phyloP scores from a whole-genome alignment of 2,888 invertebrate species.

The Patella ulyssiponensis region DNA sequence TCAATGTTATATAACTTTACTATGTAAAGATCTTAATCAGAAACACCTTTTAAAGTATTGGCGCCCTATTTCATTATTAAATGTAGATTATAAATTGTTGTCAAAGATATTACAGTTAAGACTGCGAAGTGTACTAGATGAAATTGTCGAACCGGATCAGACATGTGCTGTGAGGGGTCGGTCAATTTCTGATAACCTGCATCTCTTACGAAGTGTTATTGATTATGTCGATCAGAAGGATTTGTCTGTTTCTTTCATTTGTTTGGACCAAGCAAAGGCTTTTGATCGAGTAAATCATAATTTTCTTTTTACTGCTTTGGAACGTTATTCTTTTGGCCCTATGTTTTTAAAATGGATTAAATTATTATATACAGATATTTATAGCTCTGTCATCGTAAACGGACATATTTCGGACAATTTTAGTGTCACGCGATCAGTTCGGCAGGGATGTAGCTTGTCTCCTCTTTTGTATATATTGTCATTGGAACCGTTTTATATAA shows the following conservation, averaged over 20 bases:
- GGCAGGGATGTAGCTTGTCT: background rate
- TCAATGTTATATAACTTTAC: conserved; percentile 31
- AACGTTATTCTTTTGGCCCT: conserved; percentile 42
- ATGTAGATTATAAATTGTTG: conserved; percentile 45
- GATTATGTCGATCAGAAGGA: conserved; percentile 44
- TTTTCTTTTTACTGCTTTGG: conserved; percentile 39
- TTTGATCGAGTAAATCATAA: conserved; percentile 45
- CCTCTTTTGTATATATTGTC: background rate
- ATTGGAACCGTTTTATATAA: background rate
- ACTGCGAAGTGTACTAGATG: conserved; percentile 32
- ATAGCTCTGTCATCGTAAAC: conserved; percentile 41
- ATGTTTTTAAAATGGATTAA: conserved; percentile 42
- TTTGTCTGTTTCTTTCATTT: conserved; percentile 35
- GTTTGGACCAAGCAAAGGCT: conserved; percentile 49
- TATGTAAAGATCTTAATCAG: conserved; percentile 43
- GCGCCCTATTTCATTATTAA: conserved; percentile 45
- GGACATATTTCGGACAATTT: conserved; percentile 31
- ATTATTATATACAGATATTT: conserved; percentile 40
- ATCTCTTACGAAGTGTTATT: conserved; percentile 38
- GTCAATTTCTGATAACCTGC: conserved; percentile 45
- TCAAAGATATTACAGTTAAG: conserved; percentile 43
- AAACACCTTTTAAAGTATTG: conserved; percentile 38
- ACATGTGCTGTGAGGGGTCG: conserved; percentile 43
- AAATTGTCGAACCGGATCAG: conserved; percentile 40
- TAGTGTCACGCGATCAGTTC: background rate